These are phyloP conservation scores for Colinus virginianus DNA, from an alignment of 2,113 vertebrate species.

Conservation along the genomic window DNA sequence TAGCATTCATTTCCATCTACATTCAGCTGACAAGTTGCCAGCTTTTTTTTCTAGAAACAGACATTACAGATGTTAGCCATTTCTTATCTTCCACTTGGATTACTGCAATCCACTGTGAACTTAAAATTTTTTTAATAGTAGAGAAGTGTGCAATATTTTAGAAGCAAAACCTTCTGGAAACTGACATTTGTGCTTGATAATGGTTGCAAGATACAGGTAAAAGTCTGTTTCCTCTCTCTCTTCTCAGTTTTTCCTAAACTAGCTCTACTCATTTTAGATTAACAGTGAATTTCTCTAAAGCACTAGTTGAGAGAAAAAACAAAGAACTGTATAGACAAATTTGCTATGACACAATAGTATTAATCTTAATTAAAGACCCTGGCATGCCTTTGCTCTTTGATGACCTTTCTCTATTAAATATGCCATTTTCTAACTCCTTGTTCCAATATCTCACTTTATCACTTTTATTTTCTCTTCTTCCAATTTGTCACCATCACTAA, in stretches of 20 bases:
- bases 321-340: background rate
- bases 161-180: conserved; percentile 47
- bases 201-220: conserved; percentile 2
- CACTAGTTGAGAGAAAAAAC: background rate
- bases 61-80: background rate
- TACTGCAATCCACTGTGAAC: conserved; percentile 47
- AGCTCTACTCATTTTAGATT: background rate
- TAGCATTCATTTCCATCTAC: background rate
- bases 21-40: background rate
- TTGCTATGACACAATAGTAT: background rate
- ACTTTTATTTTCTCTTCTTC: background rate
- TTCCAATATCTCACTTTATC: background rate
- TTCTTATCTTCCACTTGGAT: conserved; percentile 36
- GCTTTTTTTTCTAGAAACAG: conserved; percentile 30
- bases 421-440: background rate
- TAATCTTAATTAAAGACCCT: background rate
- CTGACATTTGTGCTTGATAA: conserved; percentile 37
- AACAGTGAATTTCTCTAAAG: background rate
- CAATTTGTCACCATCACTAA: background rate
- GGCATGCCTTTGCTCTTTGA: background rate
- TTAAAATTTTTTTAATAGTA: conserved; percentile 8
- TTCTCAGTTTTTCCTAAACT: background rate
- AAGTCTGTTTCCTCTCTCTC: background rate
- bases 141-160: conserved; percentile 9
- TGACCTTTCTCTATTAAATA: background rate